These are phyloP conservation scores for Todiramphus chloris DNA, from an alignment of 2,113 vertebrate species.

Conservation along the genomic window DNA sequence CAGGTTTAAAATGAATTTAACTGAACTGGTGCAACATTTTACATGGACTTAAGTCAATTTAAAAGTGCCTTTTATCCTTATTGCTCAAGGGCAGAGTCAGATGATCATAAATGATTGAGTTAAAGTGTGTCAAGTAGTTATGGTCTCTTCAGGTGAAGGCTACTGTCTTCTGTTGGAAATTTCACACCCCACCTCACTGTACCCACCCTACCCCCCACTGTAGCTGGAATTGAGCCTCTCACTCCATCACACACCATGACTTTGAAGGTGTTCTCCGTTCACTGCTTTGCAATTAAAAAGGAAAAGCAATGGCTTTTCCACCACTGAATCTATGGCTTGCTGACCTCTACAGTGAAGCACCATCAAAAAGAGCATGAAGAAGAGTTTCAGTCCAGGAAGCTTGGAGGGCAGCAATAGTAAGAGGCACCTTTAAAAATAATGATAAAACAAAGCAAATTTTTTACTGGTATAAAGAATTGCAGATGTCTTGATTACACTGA, in stretches of 20 bases:
- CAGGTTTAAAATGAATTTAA: constrained; percentile 39
- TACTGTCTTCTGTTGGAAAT: background rate
- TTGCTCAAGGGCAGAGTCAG: constrained; percentile 12
- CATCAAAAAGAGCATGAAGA: background rate
- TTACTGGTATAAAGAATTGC: background rate
- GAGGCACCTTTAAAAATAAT: background rate
- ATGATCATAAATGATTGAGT: constrained; percentile 37
- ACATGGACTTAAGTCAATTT: constrained; percentile 1
- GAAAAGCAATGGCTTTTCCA: background rate
- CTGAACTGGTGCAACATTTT: constrained; percentile 12
- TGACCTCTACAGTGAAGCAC: background rate
- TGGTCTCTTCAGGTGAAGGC: background rate
- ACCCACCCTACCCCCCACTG: background rate
- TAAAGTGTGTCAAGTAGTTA: constrained; percentile 19
- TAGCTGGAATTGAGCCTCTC: background rate
- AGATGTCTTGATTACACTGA: background rate
- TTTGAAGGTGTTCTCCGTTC: background rate
- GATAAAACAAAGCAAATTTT: background rate
- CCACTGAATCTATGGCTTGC: background rate
- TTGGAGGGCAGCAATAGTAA: background rate
- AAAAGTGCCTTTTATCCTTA: constrained; percentile 18
- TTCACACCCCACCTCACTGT: background rate
- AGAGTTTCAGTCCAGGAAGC: background rate
- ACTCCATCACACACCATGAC: background rate
- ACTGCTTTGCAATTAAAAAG: background rate